phyloP scores from a whole-genome alignment of 2,113 vertebrate species.

The Mustelus asterias region DNA sequence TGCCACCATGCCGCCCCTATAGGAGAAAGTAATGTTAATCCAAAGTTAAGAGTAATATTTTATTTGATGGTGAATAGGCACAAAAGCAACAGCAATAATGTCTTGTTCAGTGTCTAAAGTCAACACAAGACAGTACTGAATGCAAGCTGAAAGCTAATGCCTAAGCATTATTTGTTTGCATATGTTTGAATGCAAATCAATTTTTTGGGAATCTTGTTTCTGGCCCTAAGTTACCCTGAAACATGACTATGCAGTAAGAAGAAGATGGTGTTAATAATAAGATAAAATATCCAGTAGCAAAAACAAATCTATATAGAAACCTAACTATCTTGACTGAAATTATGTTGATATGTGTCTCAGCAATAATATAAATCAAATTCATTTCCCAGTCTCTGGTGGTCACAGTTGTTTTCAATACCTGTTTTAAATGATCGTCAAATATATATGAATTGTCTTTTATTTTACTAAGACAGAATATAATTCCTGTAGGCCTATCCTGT shows the following conservation, averaged over 20 bases:
- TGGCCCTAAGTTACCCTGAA: background rate
- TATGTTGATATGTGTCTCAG: background rate
- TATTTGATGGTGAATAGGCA: background rate
- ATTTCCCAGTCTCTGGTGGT: background rate
- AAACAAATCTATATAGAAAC: background rate
- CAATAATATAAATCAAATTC: slow-evolving; percentile 21
- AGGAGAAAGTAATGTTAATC: background rate
- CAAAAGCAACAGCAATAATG: background rate
- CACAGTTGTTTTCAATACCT: background rate
- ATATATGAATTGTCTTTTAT: background rate
- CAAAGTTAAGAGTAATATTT: slow-evolving; percentile 5
- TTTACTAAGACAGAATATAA: background rate
- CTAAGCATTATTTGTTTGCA: background rate
- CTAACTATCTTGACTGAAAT: background rate
- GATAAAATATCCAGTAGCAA: background rate
- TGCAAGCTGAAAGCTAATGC: background rate
- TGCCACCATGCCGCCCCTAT: no score
- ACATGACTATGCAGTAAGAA: background rate
- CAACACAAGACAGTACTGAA: background rate
- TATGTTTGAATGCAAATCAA: background rate
- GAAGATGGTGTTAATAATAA: background rate
- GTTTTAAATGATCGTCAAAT: background rate
- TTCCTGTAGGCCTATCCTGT: background rate
- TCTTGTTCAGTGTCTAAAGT: background rate
- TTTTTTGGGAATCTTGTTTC: background rate